A percentile compares a stretch with the other conserved stretches of the same genome.
Evolutionary conservation across 2,888 invertebrate genomes (phyloP).

Genomic region (Congeria kusceri): DNA sequence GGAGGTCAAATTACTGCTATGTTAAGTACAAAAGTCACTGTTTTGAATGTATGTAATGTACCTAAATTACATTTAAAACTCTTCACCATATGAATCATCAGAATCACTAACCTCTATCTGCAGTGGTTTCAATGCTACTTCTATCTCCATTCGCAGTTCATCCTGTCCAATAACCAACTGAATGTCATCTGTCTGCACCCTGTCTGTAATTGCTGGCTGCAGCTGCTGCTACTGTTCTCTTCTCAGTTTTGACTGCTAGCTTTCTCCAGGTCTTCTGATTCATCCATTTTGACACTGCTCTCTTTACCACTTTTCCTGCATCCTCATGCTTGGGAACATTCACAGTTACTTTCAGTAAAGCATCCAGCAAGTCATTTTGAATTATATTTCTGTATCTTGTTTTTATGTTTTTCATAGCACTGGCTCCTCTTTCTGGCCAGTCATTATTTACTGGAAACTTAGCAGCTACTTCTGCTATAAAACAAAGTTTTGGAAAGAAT

Average conservation of each 20-base stretch:
- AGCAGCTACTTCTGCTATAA: constrained; percentile 49
- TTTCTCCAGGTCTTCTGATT: too few relatives aligned
- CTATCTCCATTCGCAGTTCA: too few relatives aligned
- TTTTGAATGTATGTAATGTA: too few relatives aligned
- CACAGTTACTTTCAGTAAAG: constrained; percentile 8
- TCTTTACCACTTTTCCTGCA: constrained; percentile 4
- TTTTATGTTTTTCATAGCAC: constrained; percentile 56
- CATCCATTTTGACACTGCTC: too few relatives aligned
- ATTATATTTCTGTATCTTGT: constrained; percentile 45
- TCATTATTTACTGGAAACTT: constrained; percentile 60
- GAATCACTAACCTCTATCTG: background rate
- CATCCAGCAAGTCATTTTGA: too few relatives aligned
- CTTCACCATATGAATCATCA: too few relatives aligned
- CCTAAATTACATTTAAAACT: too few relatives aligned
- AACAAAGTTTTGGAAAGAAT: too few relatives aligned
- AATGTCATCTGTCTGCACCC: too few relatives aligned
- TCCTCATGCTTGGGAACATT: constrained; percentile 8
- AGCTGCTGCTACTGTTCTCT: background rate
- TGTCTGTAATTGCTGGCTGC: background rate
- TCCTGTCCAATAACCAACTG: too few relatives aligned
- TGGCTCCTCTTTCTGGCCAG: constrained; percentile 64
- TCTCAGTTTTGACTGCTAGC: too few relatives aligned
- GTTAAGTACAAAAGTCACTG: too few relatives aligned
- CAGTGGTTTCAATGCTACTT: background rate
- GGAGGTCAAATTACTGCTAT: background rate